Percentiles rank a stretch among this genome's conserved stretches.
These are phyloP conservation scores for Sciurus carolinensis DNA, from an alignment of 2,797 vertebrate genomes.

Conservation along the genomic window DNA sequence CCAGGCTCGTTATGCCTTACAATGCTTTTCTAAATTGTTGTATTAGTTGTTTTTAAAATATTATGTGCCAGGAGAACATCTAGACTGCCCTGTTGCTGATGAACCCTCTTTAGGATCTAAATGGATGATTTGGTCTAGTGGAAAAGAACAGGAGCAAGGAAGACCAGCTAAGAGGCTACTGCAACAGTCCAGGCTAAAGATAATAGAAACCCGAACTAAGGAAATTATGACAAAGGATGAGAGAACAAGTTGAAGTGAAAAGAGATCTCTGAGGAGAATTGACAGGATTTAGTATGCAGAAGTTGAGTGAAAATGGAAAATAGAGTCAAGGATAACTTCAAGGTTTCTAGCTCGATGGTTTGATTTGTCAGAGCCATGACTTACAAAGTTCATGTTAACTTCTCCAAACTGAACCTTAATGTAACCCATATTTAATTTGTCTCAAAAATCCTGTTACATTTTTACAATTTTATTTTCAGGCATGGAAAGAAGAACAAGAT, in stretches of 20 bases:
- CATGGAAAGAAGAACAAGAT: conserved; percentile 93
- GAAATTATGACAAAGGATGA: background rate
- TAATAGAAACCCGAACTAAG: background rate
- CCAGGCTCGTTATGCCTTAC: background rate
- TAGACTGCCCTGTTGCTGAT: background rate
- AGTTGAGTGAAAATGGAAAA: background rate
- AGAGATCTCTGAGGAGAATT: background rate
- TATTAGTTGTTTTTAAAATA: background rate
- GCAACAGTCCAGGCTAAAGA: background rate
- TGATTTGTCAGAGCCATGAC: background rate
- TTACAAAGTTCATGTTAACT: background rate
- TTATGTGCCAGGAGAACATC: background rate
- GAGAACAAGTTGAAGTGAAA: background rate
- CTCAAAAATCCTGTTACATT: conserved; percentile 40
- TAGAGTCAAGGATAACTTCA: background rate
- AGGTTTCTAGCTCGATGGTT: background rate
- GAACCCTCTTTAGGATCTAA: background rate
- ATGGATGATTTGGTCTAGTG: background rate
- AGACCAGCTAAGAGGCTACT: background rate
- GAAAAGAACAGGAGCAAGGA: background rate
- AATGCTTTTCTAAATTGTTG: background rate
- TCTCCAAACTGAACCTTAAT: conserved; percentile 44
- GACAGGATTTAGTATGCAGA: background rate
- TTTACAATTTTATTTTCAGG: conserved; percentile 88
- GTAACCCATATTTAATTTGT: background rate